Evolutionary conservation across 2,113 vertebrate species (phyloP).

Genomic region (Pelecanus crispus): DNA sequence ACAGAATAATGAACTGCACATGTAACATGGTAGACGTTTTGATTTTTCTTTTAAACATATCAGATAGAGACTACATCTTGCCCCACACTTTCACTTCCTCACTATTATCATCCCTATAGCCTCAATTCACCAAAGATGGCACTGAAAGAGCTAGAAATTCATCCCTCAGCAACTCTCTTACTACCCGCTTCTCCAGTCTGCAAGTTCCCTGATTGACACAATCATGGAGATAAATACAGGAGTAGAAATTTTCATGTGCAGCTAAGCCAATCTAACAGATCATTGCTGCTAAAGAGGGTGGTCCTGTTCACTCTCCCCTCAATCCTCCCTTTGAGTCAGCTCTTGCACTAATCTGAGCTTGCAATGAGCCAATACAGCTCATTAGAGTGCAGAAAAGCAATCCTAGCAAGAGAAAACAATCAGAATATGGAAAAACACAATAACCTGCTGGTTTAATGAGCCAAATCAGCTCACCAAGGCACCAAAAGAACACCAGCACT

Average conservation of each 20-base stretch:
- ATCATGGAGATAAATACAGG: background rate
- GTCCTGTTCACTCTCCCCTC: background rate
- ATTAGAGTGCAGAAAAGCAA: background rate
- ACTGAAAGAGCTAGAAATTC: background rate
- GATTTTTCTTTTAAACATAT: background rate
- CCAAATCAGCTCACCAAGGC: background rate
- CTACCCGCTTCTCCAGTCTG: background rate
- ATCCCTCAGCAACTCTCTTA: background rate
- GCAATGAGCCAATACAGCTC: background rate
- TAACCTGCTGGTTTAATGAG: conserved; percentile 1
- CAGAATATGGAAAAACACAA: background rate
- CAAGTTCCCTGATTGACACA: background rate
- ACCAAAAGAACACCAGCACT: background rate
- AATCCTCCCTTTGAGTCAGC: background rate
- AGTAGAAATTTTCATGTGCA: background rate
- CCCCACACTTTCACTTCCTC: background rate
- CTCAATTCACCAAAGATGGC: background rate
- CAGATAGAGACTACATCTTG: background rate
- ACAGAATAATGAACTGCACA: background rate
- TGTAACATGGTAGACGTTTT: background rate
- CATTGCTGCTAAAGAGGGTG: background rate
- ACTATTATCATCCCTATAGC: background rate
- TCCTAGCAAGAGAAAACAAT: background rate
- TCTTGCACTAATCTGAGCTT: background rate
- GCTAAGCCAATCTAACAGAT: background rate